Base-by-base conservation (phyloP, 1,140 invertebrate species). In the Helicoverpa zea region DNA sequence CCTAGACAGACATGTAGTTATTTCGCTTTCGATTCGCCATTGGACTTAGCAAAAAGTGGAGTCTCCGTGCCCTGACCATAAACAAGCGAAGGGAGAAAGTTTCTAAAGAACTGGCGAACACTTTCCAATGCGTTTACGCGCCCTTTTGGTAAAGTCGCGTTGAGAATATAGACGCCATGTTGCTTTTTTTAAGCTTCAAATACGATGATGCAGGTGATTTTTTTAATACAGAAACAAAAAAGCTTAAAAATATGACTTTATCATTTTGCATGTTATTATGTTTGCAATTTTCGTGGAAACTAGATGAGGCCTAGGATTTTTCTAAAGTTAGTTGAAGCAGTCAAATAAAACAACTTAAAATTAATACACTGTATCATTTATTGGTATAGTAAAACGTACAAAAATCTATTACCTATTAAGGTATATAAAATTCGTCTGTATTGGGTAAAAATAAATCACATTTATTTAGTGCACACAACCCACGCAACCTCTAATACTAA, bases 11-110 rank as follows among this genome's bases (percentile, higher is more conserved):
- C 59, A 81, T 77, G 61, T 79, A 63, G 66, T 64, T 81, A 84
- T 81, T 82, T 84, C 86, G 83, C 86, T 87, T 86, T 87, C 84
- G 75, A 75, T 81, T 30, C 49, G 64, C 80, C 64, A 70, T 58
- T 35, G 18, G 77, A 70, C 61, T 77, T 30, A 58, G 75, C 51
- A 81, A 86, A 84, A 85, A 86, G 84, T 80, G 43, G 54, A 59
- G 68, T n/a, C 59, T 59, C 52, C 82, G 81, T 80, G 81, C 70
- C 63, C 49, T 76, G 82, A 76, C 82, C 84, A 84, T 86, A 83
- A 82, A 84, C 79, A 80, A 82, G 79, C 52, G 35, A 51, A 47
- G 73, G 68, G 85, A 83, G 81, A 84, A 84, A 86, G 81, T 86
- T 35, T 78, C 3, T 76, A 52, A 73, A 68, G 73, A 51, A 58